Percentiles rank a stretch among this genome's conserved stretches.
Conservation (phyloP, 2,888 invertebrate genomes). For the Polydrusus pterygomalis region DNA sequence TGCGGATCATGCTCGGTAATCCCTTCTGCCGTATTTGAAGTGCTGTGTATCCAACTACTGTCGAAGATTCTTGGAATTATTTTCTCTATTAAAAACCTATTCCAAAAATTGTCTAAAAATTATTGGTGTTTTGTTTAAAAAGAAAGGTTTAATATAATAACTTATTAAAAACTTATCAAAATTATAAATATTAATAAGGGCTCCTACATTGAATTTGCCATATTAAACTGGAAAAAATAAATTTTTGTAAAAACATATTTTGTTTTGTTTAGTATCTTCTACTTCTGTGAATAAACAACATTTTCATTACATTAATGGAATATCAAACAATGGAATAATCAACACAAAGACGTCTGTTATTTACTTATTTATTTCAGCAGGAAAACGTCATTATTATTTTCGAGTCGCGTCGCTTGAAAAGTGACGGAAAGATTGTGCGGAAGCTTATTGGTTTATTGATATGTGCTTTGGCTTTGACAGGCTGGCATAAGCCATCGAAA, state of each 20-base stretch:
- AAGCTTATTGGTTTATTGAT: conserved; percentile 20
- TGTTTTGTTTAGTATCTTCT: not conserved
- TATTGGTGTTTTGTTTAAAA: too few relatives aligned
- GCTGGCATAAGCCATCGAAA: not conserved
- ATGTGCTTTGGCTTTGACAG: conserved; percentile 16
- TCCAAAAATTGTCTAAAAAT: too few relatives aligned
- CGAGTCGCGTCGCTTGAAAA: not conserved
- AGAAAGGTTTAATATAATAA: too few relatives aligned
- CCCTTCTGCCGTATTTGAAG: too few relatives aligned
- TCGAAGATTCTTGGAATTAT: too few relatives aligned
- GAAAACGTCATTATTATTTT: not conserved
- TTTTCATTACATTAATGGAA: not conserved
- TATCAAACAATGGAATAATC: not conserved
- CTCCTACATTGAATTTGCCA: too few relatives aligned
- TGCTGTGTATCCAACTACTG: too few relatives aligned
- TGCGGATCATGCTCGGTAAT: too few relatives aligned
- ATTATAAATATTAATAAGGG: too few relatives aligned
- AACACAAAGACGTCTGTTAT: not conserved
- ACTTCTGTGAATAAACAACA: not conserved
- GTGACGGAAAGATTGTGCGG: conserved; percentile 1
- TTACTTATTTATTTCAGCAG: conserved; percentile 5
- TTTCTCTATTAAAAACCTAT: too few relatives aligned
- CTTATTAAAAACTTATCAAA: too few relatives aligned
- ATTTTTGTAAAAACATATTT: not conserved
- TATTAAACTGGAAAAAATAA: conserved; percentile 21